Evolutionary conservation across 2,888 invertebrate genomes (phyloP).

Genomic region (Syrista parreyssii): DNA sequence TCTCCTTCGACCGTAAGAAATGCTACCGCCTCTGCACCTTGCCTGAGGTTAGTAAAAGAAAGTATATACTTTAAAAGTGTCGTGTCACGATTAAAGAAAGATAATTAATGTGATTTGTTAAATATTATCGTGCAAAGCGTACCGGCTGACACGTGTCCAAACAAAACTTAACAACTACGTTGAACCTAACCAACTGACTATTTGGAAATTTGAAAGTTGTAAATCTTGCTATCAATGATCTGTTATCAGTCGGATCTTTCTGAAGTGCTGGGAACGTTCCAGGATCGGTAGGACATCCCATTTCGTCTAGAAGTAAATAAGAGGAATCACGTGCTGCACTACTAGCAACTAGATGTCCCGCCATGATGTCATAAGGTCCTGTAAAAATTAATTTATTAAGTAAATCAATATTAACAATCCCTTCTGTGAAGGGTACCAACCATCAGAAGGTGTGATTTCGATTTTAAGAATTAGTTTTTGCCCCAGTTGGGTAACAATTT

Average conservation of each 20-base stretch:
- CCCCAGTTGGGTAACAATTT: slow-evolving; percentile 76
- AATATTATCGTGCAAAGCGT: slow-evolving; percentile 30
- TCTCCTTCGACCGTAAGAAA: slow-evolving; percentile 48
- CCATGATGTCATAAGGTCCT: slow-evolving; percentile 75
- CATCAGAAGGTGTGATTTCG: slow-evolving; percentile 70
- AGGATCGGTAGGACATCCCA: slow-evolving; percentile 84
- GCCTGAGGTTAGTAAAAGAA: slow-evolving; percentile 20
- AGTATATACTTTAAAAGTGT: slow-evolving; percentile 35
- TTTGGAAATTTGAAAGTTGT: slow-evolving; percentile 90
- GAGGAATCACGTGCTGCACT: slow-evolving; percentile 81
- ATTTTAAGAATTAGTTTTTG: slow-evolving; percentile 76
- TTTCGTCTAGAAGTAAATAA: slow-evolving; percentile 78
- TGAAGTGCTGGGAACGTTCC: slow-evolving; percentile 71
- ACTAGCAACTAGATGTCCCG: slow-evolving; percentile 83
- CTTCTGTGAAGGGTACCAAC: slow-evolving; percentile 52
- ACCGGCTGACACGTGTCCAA: slow-evolving; percentile 76
- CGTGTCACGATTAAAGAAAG: slow-evolving; percentile 56
- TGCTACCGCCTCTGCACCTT: slow-evolving; percentile 24
- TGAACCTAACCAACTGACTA: slow-evolving; percentile 84
- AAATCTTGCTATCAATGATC: slow-evolving; percentile 73
- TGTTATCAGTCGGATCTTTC: slow-evolving; percentile 53
- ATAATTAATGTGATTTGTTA: not conserved
- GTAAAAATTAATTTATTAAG: slow-evolving; percentile 21
- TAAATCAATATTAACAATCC: not conserved
- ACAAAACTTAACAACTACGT: slow-evolving; percentile 86